phyloP scores from a whole-genome alignment of 2,888 invertebrate genomes.

The Lottia scabra region DNA sequence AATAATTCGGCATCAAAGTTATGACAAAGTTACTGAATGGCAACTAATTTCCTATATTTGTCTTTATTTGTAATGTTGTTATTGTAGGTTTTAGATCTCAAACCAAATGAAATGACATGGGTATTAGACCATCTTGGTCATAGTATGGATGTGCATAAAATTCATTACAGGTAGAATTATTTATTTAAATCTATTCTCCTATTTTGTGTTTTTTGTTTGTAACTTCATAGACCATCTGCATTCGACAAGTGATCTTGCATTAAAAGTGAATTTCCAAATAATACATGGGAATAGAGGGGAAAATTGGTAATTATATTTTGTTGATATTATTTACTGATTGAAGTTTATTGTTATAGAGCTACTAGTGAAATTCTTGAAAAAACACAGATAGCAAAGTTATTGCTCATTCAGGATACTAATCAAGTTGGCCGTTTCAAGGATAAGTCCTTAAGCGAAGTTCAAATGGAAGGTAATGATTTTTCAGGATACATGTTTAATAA shows the following conservation, averaged over 20 bases:
- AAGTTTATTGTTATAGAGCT: no score
- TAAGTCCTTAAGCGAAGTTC: constrained; percentile 1
- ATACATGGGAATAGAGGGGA: neutral
- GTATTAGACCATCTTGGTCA: constrained; percentile 1
- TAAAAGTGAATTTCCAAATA: neutral
- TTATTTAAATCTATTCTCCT: neutral
- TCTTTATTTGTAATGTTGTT: neutral
- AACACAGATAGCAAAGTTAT: neutral
- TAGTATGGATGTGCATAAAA: neutral
- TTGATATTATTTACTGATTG: no score
- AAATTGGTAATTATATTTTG: no score
- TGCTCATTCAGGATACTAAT: neutral
- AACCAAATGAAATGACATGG: neutral
- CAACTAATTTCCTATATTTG: no score
- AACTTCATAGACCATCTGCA: neutral
- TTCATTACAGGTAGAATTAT: neutral
- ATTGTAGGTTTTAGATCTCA: neutral
- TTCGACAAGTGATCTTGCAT: neutral
- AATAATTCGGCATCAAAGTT: neutral
- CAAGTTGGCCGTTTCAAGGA: neutral
- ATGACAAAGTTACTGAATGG: no score
- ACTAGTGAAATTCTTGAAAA: neutral
- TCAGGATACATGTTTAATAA: neutral
- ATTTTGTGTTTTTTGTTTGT: neutral
- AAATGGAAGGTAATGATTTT: constrained; percentile 1